Base-by-base conservation (phyloP, 1,140 invertebrate species). In the Leucophenga varia region DNA sequence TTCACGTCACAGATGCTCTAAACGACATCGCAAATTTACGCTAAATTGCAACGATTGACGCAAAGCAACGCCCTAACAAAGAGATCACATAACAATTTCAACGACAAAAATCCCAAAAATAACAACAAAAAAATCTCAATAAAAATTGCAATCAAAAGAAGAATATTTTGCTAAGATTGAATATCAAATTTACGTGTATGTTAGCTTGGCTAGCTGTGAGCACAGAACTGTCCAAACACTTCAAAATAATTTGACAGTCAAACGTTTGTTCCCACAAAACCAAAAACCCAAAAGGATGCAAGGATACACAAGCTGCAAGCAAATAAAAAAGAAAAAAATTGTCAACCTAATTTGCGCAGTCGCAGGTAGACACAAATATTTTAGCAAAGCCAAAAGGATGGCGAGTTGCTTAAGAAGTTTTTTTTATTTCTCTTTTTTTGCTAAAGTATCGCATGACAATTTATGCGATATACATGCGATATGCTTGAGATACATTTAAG, bases 191-290 rank as follows among this genome's bases (percentile, higher is more conserved):
- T 16, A 31, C 30, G 39, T 10, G 25, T 41, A 28, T 28, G 17
- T n/a, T 28, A 41, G 30, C 30, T 41, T 41, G 39, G 25, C 30
- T 41, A 28, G 39, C 39, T 41, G 41, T 28, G 41, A 18, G 30
- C 32, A 30, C 41, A 32, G 31, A 47, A 49, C 67, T 71, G 67
- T 71, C 67, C 63, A 71, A 70, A 71, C 67, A 71, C 67, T 71
- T 71, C 67, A 71, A 71, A 71, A 71, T 64, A 71, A 67, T 71
- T 67, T 71, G 67, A 71, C 67, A 71, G 56, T 54, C 55, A 48
- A 39, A 52, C 54, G 54, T 55, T 58, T 55, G 63, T 71, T 70
- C 67, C 61, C 67, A 71, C 65, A 64, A 65, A 61, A 57, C 57
- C 52, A 12, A 34, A 6, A 34, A 34, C 31, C 4, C 6, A 8